phyloP scores from a whole-genome alignment of 2,113 vertebrate genomes.

The Mystacornis crossleyi region DNA sequence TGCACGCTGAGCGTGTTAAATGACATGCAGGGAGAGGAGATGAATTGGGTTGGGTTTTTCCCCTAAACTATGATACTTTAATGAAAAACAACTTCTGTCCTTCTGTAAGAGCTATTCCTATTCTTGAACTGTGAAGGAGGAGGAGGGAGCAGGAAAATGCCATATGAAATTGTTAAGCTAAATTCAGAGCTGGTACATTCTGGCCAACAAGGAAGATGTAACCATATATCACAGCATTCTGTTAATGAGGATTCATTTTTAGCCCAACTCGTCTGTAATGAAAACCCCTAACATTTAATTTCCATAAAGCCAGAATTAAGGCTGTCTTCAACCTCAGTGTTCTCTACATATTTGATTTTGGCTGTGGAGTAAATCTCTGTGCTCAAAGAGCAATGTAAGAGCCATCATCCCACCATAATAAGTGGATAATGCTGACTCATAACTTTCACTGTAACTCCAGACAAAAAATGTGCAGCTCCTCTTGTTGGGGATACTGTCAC shows the following conservation, averaged over 20 bases:
- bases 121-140: conserved; percentile 54
- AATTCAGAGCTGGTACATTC: conserved; percentile 3
- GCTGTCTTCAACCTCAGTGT: neutral
- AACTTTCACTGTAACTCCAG: neutral
- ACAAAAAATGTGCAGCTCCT: neutral
- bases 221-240: neutral
- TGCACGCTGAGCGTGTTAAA: neutral
- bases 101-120: conserved; percentile 42
- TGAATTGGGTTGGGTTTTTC: neutral
- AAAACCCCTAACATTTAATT: conserved; percentile 6
- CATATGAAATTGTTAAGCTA: conserved; percentile 8
- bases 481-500: neutral
- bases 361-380: neutral
- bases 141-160: neutral
- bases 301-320: conserved; percentile 9
- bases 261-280: neutral
- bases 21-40: neutral
- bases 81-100: conserved; percentile 48
- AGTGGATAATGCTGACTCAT: conserved; percentile 14
- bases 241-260: conserved; percentile 62
- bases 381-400: neutral
- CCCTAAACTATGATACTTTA: neutral
- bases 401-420: neutral
- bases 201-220: neutral
- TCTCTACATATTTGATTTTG: neutral